Conservation (phyloP, 2,797 vertebrate species). For the Acanthurus leucopareius region DNA sequence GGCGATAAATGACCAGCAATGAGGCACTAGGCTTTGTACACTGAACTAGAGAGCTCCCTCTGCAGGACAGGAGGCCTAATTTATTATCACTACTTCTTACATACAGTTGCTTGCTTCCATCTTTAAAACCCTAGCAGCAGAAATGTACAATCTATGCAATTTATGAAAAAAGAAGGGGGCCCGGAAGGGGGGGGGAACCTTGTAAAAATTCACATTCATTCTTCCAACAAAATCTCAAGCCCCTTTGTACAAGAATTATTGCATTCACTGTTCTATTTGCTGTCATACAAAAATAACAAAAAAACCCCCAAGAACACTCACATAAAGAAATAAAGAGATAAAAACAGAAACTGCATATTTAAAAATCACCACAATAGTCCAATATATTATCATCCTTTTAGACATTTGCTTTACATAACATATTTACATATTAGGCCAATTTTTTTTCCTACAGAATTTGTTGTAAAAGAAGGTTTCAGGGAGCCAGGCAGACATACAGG, state of each 20-base stretch:
- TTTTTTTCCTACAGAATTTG: conserved; percentile 56
- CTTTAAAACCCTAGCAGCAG: conserved; percentile 78
- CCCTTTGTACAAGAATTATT: conserved; percentile 83
- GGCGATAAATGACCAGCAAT: conserved; percentile 59
- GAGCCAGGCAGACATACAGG: conserved; percentile 63
- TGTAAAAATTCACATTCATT: conserved; percentile 84
- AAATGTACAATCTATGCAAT: conserved; percentile 81
- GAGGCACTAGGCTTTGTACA: conserved; percentile 78
- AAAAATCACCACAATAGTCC: conserved; percentile 82
- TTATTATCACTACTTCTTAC: conserved; percentile 72
- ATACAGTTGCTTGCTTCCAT: conserved; percentile 61
- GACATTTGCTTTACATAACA: conserved; percentile 82
- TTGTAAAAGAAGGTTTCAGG: conserved; percentile 48
- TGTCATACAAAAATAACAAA: conserved; percentile 64
- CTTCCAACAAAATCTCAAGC: conserved; percentile 74
- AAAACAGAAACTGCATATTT: conserved; percentile 72
- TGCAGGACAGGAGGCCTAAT: conserved; percentile 70
- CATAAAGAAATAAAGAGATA: conserved; percentile 56
- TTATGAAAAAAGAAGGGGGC: conserved; percentile 32
- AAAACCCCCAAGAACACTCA: conserved; percentile 35
- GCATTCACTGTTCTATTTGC: conserved; percentile 82
- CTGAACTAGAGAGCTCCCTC: conserved; percentile 70
- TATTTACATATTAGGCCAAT: conserved; percentile 83
- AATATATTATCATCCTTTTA: conserved; percentile 86
- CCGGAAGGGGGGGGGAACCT: background rate